These are phyloP conservation scores for Cotesia chilonis DNA, from an alignment of 1,140 invertebrate species.

Conservation along the genomic window DNA sequence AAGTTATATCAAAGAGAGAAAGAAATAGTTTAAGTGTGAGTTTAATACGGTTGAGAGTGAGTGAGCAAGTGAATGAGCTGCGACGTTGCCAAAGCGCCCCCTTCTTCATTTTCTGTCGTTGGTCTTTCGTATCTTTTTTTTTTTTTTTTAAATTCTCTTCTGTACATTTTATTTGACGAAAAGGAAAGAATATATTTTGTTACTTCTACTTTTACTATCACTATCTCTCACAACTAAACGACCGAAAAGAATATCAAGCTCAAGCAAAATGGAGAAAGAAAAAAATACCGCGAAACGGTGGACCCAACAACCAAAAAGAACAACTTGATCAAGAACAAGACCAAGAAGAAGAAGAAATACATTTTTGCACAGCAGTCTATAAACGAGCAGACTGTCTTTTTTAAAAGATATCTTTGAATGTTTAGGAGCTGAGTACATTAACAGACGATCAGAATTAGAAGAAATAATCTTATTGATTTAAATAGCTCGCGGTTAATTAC, in stretches of 20 bases:
- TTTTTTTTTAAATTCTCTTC: neutral
- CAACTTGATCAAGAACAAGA: neutral
- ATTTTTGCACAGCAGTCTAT: neutral
- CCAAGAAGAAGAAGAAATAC: neutral
- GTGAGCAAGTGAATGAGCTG: conserved; percentile 42
- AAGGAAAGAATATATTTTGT: conserved; percentile 13
- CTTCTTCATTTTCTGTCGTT: conserved; percentile 36
- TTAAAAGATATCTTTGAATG: neutral
- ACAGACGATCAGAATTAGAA: too few relatives aligned
- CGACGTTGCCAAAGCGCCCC: conserved; percentile 57
- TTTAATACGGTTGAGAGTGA: conserved; percentile 17
- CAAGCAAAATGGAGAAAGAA: conserved; percentile 14
- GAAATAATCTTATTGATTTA: too few relatives aligned
- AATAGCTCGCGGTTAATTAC: too few relatives aligned
- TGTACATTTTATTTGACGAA: conserved; percentile 9
- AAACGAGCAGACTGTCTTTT: neutral
- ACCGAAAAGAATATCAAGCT: neutral
- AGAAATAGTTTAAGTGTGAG: conserved; percentile 7
- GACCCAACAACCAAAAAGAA: neutral
- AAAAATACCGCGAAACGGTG: neutral
- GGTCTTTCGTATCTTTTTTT: neutral
- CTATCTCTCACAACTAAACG: neutral
- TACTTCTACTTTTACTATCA: neutral
- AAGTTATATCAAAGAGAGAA: conserved; percentile 36
- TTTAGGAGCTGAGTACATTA: neutral